Evolutionary conservation across 2,888 invertebrate genomes (phyloP), one percentile per base, ranked within the genome.

Genomic region (Helleia helle): DNA sequence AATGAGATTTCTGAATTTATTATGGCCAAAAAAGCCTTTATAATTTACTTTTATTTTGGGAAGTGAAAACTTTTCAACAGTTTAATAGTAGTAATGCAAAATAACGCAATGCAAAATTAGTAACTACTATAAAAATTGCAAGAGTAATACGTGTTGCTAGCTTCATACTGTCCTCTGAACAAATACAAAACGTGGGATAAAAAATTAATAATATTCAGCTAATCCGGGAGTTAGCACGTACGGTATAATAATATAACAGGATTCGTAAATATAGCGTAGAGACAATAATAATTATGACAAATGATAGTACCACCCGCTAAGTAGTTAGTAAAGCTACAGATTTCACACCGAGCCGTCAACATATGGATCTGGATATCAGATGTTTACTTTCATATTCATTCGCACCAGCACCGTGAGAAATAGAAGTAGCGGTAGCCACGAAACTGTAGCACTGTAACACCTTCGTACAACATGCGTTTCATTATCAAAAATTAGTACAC

Each of bases 261-360:
- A 71, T 67, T 61, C 62, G 70, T 70, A 75, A 84, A 84, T 69
- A 81, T 81, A 72, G 71, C 81, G 72, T 60, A 58, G 71, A 81
- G 80, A 79, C 81, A 83, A 80, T 83, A 83, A 80, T 83, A 84
- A 84, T 83, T 80, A 83, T 80, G 79, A 83, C 80, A 79, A 80
- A 81, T 81, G 83, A 83, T 83, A 77, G 76, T 76, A 76, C 68
- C 66, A 66, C 53, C 75, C 65, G 83, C 83, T 84, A 84, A 84
- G 83, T 74, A 83, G 79, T 81, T 69, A 68, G 84, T 79, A 83
- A 83, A 83, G 83, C 75, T 81, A 81, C 72, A 84, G 72, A 80
- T 81, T 84, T 84, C 84, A 83, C 84, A 83, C 84, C 69, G 74
- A 76, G 71, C 67, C 76, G 83, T 68, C 81, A 84, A 83, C 80